Percentiles rank a stretch among this genome's conserved stretches.
Conservation (phyloP, 1,140 invertebrate genomes). For the Drosophila subpulchrella region DNA sequence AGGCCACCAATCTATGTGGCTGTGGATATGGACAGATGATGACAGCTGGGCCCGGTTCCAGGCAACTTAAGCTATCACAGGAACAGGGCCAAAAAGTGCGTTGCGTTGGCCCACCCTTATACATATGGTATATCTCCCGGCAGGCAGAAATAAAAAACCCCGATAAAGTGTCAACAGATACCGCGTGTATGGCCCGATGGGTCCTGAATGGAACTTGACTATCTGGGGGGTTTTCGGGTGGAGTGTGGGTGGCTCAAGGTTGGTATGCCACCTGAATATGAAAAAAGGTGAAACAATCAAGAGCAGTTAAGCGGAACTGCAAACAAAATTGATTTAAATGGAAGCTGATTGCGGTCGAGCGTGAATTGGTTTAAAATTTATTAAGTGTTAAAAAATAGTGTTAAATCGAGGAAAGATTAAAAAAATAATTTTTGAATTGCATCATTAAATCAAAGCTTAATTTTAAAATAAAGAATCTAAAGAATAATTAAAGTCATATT, state of each 20-base stretch:
- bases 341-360: neutral
- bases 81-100: constrained; percentile 35
- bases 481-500: too few relatives aligned
- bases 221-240: constrained; percentile 6
- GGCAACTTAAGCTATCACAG: constrained; percentile 68
- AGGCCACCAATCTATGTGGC: constrained; percentile 44
- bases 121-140: neutral
- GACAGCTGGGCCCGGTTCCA: constrained; percentile 72
- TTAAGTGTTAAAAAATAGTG: neutral
- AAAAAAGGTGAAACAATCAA: constrained; percentile 18
- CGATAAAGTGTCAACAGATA: constrained; percentile 51
- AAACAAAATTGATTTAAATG: constrained; percentile 36
- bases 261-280: neutral
- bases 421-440: neutral
- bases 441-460: too few relatives aligned
- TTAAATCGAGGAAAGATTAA: neutral
- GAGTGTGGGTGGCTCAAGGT: neutral
- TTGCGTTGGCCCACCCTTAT: constrained; percentile 9
- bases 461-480: too few relatives aligned
- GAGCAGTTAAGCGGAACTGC: constrained; percentile 15
- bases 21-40: constrained; percentile 21
- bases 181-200: constrained; percentile 17
- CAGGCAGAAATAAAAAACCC: constrained; percentile 2
- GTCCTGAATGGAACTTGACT: constrained; percentile 3
- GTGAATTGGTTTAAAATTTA: constrained; percentile 4